phyloP scores from a whole-genome alignment of 2,888 invertebrate species.

The Gonocerus acuteangulatus region DNA sequence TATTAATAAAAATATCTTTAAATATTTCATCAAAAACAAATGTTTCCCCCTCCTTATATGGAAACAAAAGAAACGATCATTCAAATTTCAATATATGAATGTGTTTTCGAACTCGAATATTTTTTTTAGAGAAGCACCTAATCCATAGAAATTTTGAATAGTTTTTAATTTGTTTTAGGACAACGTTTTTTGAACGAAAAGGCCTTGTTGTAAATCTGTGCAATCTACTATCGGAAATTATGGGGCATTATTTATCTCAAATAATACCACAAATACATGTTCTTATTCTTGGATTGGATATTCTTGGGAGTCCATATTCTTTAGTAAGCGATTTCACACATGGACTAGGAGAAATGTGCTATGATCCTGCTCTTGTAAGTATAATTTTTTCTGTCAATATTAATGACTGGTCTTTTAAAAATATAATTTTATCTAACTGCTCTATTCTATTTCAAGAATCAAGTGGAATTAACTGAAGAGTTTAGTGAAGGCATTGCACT shows the following conservation, averaged over 20 bases:
- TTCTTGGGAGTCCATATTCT: constrained; percentile 70
- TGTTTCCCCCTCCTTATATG: no score
- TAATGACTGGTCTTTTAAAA: background rate
- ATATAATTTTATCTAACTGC: background rate
- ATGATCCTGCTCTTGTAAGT: constrained; percentile 54
- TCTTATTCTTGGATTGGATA: constrained; percentile 65
- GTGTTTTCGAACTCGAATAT: no score
- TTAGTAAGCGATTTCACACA: constrained; percentile 55
- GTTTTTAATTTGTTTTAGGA: no score
- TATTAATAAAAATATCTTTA: no score
- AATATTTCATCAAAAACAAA: no score
- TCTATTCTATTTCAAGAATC: background rate
- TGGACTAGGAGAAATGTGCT: constrained; percentile 53
- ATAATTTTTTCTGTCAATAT: background rate
- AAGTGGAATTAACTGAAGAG: constrained; percentile 45
- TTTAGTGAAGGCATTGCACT: constrained; percentile 46
- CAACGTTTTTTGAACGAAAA: constrained; percentile 58
- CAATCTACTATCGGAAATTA: constrained; percentile 50
- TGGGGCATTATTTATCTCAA: constrained; percentile 61
- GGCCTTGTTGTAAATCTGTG: constrained; percentile 50
- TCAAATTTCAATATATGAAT: no score
- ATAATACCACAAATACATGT: constrained; percentile 74
- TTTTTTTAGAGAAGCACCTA: no score
- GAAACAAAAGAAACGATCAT: no score
- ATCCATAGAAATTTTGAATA: no score